Evolutionary conservation across 2,888 invertebrate genomes (phyloP), one percentile per base, ranked within the genome.

Genomic region (Chironomus riparius): DNA sequence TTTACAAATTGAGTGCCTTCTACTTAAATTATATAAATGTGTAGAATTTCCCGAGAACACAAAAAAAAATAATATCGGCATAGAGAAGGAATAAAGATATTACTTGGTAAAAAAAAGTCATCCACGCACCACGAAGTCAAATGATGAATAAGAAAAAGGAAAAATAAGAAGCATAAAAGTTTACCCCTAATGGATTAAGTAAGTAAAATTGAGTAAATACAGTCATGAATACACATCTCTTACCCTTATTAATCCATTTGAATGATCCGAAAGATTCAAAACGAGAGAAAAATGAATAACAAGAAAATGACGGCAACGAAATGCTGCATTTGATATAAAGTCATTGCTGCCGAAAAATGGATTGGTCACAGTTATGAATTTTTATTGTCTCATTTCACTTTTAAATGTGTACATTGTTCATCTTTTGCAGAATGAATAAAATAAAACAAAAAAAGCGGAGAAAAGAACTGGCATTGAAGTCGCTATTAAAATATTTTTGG

Each of bases 341-440:
- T 74, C 74, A 74, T 74, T 61, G 28, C 15, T 62, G 65, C 62
- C 74, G 24, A 56, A 61, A 62, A 74, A 74, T 74, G 74, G 74
- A 74, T 74, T 74, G 74, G 74, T 62, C 74, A 74, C 74, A 74
- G 74, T 74, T 74, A 74, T 74, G 74, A 74, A 74, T 74, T 74
- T 74, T 74, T 74, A 74, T 74, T 61, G 62, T 74, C 74, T 74
- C 68, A 74, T 74, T 74, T 68, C 24, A 65, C 21, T 65, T 65
- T 65, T 24, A 65, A 65, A 65, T 24, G 24, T 65, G 24, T 22
- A 65, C 65, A 65, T 24, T 65, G 65, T 65, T 65, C 65, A 56
- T 56, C 56, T 56, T 56, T 56, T 18, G 56, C 56, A 56, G 56
- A 56, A 56, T 56, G 15, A n/a, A 56, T 56, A 50, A 50, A 50